A percentile compares a stretch with the other conserved stretches of the same genome.
phyloP scores from a whole-genome alignment of 2,888 invertebrate genomes.

The Cheilosia grossa region DNA sequence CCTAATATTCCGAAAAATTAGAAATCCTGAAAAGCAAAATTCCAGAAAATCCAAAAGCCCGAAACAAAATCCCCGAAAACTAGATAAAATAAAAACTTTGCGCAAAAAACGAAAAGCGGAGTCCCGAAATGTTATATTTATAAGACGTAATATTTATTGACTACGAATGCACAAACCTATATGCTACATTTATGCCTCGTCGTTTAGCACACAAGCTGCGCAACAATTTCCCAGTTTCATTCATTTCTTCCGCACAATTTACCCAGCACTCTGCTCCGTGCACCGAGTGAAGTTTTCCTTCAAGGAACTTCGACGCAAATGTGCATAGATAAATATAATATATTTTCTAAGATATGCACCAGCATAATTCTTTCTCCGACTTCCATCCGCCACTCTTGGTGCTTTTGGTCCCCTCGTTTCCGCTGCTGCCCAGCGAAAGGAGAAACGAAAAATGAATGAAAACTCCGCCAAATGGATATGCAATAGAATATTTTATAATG shows the following conservation, averaged over 20 bases:
- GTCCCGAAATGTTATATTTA: too few species aligned
- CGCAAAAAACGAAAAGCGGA: too few species aligned
- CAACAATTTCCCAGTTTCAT: not conserved
- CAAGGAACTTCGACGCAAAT: not conserved
- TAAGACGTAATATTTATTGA: too few species aligned
- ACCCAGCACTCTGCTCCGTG: not conserved
- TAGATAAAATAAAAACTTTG: too few species aligned
- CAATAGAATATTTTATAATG: conserved; percentile 40
- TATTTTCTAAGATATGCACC: not conserved
- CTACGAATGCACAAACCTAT: too few species aligned
- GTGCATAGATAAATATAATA: not conserved
- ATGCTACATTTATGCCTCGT: too few species aligned
- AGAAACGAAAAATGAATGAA: not conserved
- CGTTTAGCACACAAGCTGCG: not conserved
- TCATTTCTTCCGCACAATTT: conserved; percentile 2
- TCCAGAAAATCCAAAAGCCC: too few species aligned
- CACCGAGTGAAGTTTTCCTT: not conserved
- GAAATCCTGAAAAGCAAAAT: too few species aligned
- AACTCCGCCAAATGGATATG: conserved; percentile 21
- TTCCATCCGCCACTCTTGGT: conserved; percentile 28
- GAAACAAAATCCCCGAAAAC: too few species aligned
- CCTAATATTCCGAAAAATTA: too few species aligned
- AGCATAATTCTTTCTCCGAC: conserved; percentile 26
- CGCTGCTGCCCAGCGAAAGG: not conserved
- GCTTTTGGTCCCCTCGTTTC: not conserved